Percentiles rank a stretch among this genome's conserved stretches.
These are phyloP conservation scores for Hypsibius dujardini DNA, from an alignment of 1,140 invertebrate species.

Conservation along the genomic window DNA sequence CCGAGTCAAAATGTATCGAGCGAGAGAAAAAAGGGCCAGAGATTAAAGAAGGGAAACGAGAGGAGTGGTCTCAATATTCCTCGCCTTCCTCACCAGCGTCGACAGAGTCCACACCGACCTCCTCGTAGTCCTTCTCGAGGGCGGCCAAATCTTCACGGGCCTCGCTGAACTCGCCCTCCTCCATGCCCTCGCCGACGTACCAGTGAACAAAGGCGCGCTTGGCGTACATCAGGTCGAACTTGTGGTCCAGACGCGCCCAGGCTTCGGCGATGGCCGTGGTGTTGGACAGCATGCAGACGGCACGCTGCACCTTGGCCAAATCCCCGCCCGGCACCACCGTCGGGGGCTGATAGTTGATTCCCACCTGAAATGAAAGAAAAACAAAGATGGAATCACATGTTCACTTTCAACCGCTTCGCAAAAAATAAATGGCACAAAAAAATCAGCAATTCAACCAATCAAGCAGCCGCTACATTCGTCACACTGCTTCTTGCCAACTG, in stretches of 20 bases:
- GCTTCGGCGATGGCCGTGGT: slow-evolving; percentile 62
- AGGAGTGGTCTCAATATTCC: slow-evolving; percentile 31
- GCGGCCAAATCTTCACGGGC: slow-evolving; percentile 53
- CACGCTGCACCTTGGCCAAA: slow-evolving; percentile 41
- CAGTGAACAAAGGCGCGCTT: slow-evolving; percentile 61
- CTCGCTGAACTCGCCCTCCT: slow-evolving; percentile 54
- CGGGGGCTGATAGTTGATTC: slow-evolving; percentile 55
- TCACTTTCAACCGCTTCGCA: too few relatives aligned
- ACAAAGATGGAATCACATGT: too few relatives aligned
- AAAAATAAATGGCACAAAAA: too few relatives aligned
- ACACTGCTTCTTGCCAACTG: too few relatives aligned
- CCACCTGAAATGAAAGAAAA: slow-evolving; percentile 34
- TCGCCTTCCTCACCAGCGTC: slow-evolving; percentile 39
- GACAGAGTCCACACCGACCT: slow-evolving; percentile 44
- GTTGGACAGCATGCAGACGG: slow-evolving; percentile 59
- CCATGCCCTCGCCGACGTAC: slow-evolving; percentile 56
- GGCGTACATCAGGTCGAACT: slow-evolving; percentile 64
- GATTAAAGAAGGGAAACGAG: too few relatives aligned
- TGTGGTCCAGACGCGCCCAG: slow-evolving; percentile 57
- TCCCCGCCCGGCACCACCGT: slow-evolving; percentile 54
- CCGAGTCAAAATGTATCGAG: too few relatives aligned
- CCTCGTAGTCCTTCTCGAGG: slow-evolving; percentile 47
- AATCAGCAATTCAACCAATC: too few relatives aligned
- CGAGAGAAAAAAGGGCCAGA: neutral
- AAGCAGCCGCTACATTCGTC: too few relatives aligned